phyloP scores from a whole-genome alignment of 2,113 vertebrate species.

The Pongo pygmaeus region DNA sequence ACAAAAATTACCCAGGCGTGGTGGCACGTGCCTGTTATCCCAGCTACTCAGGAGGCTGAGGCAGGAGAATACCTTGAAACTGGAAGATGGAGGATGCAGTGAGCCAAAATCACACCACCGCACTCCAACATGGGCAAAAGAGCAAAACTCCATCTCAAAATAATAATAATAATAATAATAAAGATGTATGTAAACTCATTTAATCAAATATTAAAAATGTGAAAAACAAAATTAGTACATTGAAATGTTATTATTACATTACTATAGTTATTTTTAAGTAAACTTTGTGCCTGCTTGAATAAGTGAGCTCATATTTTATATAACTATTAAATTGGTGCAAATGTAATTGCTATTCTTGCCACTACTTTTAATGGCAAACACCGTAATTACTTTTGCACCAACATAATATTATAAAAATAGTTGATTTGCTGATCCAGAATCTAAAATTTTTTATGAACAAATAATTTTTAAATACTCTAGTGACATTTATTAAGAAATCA shows the following conservation, averaged over 20 bases:
- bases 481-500: not conserved
- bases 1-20: too few relatives aligned
- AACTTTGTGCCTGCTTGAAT: not conserved
- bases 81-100: too few relatives aligned
- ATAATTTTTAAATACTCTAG: not conserved
- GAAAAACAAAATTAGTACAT: not conserved
- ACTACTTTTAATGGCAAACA: too few relatives aligned
- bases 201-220: not conserved
- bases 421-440: not conserved
- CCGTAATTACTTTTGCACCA: too few relatives aligned
- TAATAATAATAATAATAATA: not conserved
- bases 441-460: not conserved
- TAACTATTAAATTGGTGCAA: not conserved
- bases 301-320: not conserved
- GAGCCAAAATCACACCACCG: too few relatives aligned
- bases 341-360: too few relatives aligned
- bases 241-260: not conserved
- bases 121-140: too few relatives aligned
- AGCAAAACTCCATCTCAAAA: too few relatives aligned
- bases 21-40: too few relatives aligned
- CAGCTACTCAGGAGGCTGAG: too few relatives aligned
- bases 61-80: too few relatives aligned
- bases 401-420: not conserved
- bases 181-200: not conserved
- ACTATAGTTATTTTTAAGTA: not conserved